These are phyloP conservation scores for Microctonus aethiopoides DNA, from an alignment of 2,888 invertebrate species.

Conservation along the genomic window DNA sequence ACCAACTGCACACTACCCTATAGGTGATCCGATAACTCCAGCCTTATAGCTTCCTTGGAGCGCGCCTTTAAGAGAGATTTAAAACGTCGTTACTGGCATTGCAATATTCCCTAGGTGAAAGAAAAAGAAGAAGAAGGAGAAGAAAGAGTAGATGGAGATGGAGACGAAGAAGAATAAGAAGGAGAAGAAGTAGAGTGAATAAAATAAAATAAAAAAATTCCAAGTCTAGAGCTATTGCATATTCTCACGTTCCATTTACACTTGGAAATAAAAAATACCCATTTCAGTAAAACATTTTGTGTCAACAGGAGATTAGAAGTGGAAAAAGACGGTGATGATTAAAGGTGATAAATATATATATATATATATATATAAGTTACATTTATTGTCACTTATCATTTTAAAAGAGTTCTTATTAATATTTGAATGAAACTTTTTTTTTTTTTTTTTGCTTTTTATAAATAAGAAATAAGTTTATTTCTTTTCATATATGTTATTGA, in stretches of 20 bases:
- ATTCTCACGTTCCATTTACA: conserved; percentile 4
- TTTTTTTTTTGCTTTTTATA: background rate
- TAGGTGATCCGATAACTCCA: conserved; percentile 31
- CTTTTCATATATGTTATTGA: background rate
- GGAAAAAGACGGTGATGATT: background rate
- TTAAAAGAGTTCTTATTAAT: background rate
- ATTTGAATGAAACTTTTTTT: background rate
- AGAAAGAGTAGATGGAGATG: background rate
- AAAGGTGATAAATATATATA: background rate
- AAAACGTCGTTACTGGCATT: conserved; percentile 31
- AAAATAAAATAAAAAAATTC: background rate
- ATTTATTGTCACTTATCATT: background rate
- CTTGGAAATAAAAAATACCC: conserved; percentile 2
- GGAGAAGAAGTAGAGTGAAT: background rate
- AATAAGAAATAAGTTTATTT: background rate
- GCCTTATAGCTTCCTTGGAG: conserved; percentile 18
- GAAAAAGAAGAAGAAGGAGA: background rate
- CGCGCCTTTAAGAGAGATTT: conserved; percentile 30
- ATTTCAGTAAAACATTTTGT: conserved; percentile 4
- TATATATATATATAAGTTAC: background rate
- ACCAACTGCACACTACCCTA: conserved; percentile 29
- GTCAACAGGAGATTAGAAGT: conserved; percentile 4
- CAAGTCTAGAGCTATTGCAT: background rate
- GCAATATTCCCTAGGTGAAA: conserved; percentile 1
- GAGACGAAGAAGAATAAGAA: background rate